Evolutionary conservation across 2,797 vertebrate species (phyloP), one percentile per base, ranked within the genome.

Genomic region (Lepilemur septentrionalis): DNA sequence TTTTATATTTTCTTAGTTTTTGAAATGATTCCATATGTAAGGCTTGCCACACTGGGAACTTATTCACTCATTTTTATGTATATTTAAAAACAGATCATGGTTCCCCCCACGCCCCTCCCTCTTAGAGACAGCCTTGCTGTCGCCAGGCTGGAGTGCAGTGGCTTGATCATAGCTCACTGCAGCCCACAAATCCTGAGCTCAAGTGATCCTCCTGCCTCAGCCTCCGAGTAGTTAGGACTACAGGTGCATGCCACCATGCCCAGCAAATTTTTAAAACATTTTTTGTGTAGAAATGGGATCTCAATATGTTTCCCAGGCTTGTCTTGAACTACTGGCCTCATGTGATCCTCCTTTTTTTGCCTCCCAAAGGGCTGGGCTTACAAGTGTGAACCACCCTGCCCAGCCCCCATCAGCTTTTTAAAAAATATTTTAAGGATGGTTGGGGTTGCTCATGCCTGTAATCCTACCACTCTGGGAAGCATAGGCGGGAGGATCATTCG

Each of bases 1-100:
- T 96, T 97, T 97, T 96, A 91, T 92, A 91, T 91, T 96, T 93
- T 94, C 65, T 70, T 93, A 75, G 57, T 93, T 95, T 97, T 94
- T 91, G 43, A 94, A 96, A 78, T 96, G 85, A 92, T 97, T 96
- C 90, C 73, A 94, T 93, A 79, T 94, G 91, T 93, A 97, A 97
- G 65, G 46, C 65, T 95, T 96, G 95, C 43, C 93, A 97, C 82
- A 92, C 23, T 97, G 88, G 67, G 76, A 95, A 93, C 91, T 85
- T 91, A 89, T 57, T 95, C 72, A 94, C 89, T 96, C 73, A 84
- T 95, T 97, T 95, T 97, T 90, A 95, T 96, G 72, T 92, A 50
- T 95, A 95, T 84, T 94, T 96, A 89, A 95, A 93, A 93, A 89
- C 48, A 96, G 73, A 95, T 72, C 94, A 22, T 61, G 17, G 57